Base-by-base conservation (phyloP, 1,140 invertebrate genomes). In the Sitobion miscanthi region DNA sequence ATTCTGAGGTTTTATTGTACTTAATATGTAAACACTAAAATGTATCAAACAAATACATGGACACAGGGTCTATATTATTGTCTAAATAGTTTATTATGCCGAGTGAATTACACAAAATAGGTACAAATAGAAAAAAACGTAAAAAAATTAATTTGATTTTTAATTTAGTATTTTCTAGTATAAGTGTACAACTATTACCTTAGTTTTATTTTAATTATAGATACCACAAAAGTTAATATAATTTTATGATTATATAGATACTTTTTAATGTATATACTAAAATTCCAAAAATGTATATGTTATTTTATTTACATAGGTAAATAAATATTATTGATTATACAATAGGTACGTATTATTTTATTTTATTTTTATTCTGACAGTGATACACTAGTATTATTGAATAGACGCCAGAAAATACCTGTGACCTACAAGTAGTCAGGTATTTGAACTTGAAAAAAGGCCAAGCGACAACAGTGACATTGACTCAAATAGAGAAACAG, bases 361-460 rank as follows among this genome's bases (percentile, higher is more conserved):
- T 49, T n/a, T 49, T 87, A 52, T 6, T 45, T 54, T 52, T 38
- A 25, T 25, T 42, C 2, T 3, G 20, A 87, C 20, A n/a, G 30
- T 6, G 62, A n/a, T 57, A 35, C 9, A 57, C 20, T 89, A 35
- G 35, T 23, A 54, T 69, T n/a, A 45, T 20, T 90, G 38, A 42
- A 69, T 45, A 69, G 30, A 69, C 14, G 54, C 54, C 54, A 90
- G 5, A 11, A 90, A 90, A 90, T 45, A 69, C 30, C 23, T 90
- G 45, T 30, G 57, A 69, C 89, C 54, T 90, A 69, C 57, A 90
- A 90, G 38, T 90, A 69, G 35, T 69, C 54, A 69, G 54, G 54
- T 90, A 62, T 90, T 90, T 90, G 57, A 90, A 90, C 89, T 90
- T 90, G 89, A 90, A 90, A 69, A 90, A 30, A 90, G 17, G 89